Conservation (phyloP, 2,113 vertebrate genomes). For the Aspiorhynchus laticeps region DNA sequence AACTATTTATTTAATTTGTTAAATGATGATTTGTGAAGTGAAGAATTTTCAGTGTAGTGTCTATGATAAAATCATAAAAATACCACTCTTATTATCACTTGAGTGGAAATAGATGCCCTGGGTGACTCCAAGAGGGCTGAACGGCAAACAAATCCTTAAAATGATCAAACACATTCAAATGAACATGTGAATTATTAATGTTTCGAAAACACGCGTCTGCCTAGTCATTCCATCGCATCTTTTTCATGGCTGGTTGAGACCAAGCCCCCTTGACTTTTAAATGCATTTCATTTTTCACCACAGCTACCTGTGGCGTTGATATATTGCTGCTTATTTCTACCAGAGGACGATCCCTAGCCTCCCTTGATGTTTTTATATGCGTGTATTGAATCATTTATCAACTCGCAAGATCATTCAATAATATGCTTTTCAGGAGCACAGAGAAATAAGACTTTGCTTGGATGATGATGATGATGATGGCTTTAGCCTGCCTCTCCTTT, state of each 20-base stretch:
- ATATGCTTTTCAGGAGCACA: conserved; percentile 39
- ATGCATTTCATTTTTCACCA: conserved; percentile 58
- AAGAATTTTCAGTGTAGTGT: neutral
- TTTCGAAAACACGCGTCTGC: conserved; percentile 53
- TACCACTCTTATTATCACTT: neutral
- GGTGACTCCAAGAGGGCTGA: neutral
- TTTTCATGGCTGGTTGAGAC: conserved; percentile 26
- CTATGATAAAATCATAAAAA: neutral
- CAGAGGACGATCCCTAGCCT: conserved; percentile 41
- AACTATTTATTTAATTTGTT: neutral
- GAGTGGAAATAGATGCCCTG: neutral
- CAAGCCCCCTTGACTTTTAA: conserved; percentile 50
- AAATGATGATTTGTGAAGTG: neutral
- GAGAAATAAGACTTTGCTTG: conserved; percentile 13
- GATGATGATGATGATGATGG: conserved; percentile 2
- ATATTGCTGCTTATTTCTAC: conserved; percentile 47
- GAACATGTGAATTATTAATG: conserved; percentile 52
- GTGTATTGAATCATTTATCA: conserved; percentile 59
- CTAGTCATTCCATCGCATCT: conserved; percentile 32
- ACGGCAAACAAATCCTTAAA: conserved; percentile 11
- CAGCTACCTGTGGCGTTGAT: conserved; percentile 53
- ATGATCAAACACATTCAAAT: conserved; percentile 15
- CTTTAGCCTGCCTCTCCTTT: conserved; percentile 11
- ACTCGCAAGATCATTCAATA: conserved; percentile 47
- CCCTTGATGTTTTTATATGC: conserved; percentile 55